phyloP scores from a whole-genome alignment of 2,888 invertebrate species.

The Aromia moschata region DNA sequence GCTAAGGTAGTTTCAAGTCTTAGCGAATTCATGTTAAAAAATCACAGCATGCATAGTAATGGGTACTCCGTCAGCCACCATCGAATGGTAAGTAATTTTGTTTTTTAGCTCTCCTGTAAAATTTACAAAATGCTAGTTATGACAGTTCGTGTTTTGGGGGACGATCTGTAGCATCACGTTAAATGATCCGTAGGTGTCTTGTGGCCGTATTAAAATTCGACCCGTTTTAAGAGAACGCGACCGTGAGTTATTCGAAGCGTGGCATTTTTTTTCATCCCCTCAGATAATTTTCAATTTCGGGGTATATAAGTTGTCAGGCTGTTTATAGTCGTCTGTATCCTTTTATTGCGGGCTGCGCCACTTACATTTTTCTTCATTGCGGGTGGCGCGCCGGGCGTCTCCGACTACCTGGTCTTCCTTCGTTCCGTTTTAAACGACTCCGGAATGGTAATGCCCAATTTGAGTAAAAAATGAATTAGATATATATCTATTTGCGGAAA shows the following conservation, averaged over 20 bases:
- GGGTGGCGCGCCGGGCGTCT: not conserved
- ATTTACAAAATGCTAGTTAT: too few species aligned
- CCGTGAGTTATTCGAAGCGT: constrained; percentile 12
- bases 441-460: constrained; percentile 23
- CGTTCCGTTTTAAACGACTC: constrained; percentile 8
- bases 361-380: constrained; percentile 36
- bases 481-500: not conserved
- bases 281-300: constrained; percentile 39
- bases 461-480: constrained; percentile 15
- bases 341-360: constrained; percentile 30
- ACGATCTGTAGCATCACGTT: too few species aligned
- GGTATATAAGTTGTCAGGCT: constrained; percentile 37
- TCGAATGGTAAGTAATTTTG: too few species aligned
- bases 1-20: too few species aligned
- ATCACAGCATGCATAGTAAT: too few species aligned
- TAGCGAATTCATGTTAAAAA: too few species aligned
- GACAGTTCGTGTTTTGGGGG: too few species aligned
- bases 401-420: constrained; percentile 19
- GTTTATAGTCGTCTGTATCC: constrained; percentile 32
- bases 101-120: too few species aligned
- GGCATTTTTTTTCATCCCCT: constrained; percentile 22
- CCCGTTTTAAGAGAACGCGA: not conserved
- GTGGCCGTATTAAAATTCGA: too few species aligned
- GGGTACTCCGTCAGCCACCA: too few species aligned
- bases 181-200: too few species aligned